phyloP scores from a whole-genome alignment of 2,797 vertebrate genomes.

The Sciaenops ocellatus region DNA sequence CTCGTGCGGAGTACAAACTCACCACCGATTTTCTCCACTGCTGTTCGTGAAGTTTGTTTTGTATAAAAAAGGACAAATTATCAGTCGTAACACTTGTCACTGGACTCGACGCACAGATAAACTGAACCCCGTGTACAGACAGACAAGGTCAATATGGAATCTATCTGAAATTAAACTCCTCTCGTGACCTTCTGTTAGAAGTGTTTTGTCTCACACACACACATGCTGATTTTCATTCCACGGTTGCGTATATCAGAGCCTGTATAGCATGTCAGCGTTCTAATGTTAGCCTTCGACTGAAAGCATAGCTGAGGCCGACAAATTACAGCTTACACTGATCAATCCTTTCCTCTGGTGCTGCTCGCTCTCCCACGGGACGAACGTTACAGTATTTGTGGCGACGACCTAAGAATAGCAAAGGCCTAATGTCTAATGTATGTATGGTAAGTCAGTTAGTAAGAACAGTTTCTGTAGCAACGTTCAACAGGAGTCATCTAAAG shows the following conservation, averaged over 20 bases:
- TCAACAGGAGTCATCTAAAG: not conserved
- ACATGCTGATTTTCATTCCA: not conserved
- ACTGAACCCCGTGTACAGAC: not conserved
- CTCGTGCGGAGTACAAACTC: slow-evolving; percentile 31
- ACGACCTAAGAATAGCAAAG: too few relatives aligned
- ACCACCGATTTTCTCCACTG: slow-evolving; percentile 39
- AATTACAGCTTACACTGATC: too few relatives aligned
- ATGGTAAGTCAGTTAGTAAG: not conserved
- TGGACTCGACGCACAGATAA: not conserved
- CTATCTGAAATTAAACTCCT: not conserved
- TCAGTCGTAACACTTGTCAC: not conserved
- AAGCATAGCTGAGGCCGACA: not conserved
- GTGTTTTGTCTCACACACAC: not conserved
- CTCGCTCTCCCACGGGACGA: too few relatives aligned
- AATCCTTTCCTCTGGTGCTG: too few relatives aligned
- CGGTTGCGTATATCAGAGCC: not conserved
- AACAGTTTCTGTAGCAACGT: not conserved
- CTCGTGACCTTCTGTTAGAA: not conserved
- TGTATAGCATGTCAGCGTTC: not conserved
- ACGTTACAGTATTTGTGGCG: too few relatives aligned
- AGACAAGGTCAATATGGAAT: not conserved
- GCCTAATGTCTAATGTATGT: too few relatives aligned
- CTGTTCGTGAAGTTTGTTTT: slow-evolving; percentile 23
- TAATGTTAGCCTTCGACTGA: slow-evolving; percentile 9
- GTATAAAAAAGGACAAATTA: slow-evolving; percentile 15